Evolutionary conservation across 2,888 invertebrate genomes (phyloP).

Genomic region (Caenorhabditis japonica): DNA sequence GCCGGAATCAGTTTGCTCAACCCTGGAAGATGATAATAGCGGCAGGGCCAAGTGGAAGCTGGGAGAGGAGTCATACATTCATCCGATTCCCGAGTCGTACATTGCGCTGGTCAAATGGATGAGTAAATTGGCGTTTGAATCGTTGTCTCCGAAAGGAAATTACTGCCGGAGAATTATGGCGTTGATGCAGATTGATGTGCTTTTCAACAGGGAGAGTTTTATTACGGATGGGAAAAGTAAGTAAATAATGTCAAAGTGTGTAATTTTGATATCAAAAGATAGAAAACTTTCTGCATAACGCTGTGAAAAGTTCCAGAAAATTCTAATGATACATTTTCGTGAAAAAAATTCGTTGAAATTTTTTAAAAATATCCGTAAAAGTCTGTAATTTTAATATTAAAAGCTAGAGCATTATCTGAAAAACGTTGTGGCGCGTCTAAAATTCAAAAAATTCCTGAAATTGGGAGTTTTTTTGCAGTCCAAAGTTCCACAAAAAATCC

Average conservation of each 20-base stretch:
- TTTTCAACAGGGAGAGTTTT: constrained; percentile 46
- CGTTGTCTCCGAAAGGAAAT: constrained; percentile 50
- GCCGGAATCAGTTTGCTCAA: constrained; percentile 14
- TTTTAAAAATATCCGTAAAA: no score
- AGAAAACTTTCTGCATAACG: neutral
- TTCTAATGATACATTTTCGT: no score
- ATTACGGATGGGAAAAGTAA: constrained; percentile 41
- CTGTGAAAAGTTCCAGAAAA: no score
- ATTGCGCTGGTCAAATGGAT: constrained; percentile 18
- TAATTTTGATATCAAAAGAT: neutral
- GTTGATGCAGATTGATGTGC: constrained; percentile 48
- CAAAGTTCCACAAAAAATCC: no score
- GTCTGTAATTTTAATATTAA: no score
- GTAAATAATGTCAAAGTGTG: constrained; percentile 4
- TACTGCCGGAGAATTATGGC: constrained; percentile 60
- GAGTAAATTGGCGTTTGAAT: constrained; percentile 50
- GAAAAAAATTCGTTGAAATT: no score
- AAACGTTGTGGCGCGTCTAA: no score
- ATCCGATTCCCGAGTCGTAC: constrained; percentile 20
- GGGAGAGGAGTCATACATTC: neutral
- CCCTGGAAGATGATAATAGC: constrained; percentile 3
- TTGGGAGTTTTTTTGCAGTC: no score
- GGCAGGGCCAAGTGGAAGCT: constrained; percentile 1
- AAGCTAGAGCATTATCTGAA: no score
- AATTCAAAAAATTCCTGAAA: no score